Evolutionary conservation across 2,797 vertebrate genomes (phyloP).

Genomic region (Rhinogobio ventralis): DNA sequence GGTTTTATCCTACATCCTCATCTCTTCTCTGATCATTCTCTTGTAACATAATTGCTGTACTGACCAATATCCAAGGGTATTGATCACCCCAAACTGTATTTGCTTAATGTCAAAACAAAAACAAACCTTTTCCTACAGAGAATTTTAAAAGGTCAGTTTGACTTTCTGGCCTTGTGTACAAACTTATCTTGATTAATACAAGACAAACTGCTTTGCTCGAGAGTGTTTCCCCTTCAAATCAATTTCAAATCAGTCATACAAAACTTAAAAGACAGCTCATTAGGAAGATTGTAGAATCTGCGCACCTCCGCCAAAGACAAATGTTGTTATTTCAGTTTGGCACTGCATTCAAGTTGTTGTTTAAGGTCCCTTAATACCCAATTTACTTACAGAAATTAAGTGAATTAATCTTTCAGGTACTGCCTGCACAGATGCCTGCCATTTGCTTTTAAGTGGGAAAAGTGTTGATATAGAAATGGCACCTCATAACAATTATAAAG

Average conservation of each 20-base stretch:
- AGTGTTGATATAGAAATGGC: background rate
- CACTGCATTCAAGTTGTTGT: constrained; percentile 81
- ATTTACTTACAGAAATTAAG: constrained; percentile 80
- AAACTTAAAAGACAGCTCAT: constrained; percentile 2
- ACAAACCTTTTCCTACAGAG: constrained; percentile 17
- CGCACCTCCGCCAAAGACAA: constrained; percentile 73
- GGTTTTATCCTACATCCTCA: background rate
- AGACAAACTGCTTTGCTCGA: background rate
- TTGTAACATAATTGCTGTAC: background rate
- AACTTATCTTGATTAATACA: constrained; percentile 36
- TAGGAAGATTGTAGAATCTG: constrained; percentile 63
- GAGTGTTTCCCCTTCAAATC: background rate
- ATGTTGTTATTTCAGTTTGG: constrained; percentile 78
- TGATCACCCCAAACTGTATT: constrained; percentile 7
- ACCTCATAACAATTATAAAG: background rate
- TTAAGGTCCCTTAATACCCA: constrained; percentile 76
- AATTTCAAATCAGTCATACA: constrained; percentile 22
- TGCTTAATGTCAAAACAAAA: constrained; percentile 47
- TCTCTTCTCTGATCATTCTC: background rate
- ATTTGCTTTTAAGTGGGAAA: constrained; percentile 22
- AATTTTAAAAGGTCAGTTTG: constrained; percentile 46
- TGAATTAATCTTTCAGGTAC: constrained; percentile 77
- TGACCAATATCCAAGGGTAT: constrained; percentile 23
- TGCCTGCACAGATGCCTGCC: constrained; percentile 41
- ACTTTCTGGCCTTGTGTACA: constrained; percentile 26